A percentile compares a stretch with the other conserved stretches of the same genome.
phyloP scores from a whole-genome alignment of 1,140 invertebrate genomes.

The Drosophila tropicalis region DNA sequence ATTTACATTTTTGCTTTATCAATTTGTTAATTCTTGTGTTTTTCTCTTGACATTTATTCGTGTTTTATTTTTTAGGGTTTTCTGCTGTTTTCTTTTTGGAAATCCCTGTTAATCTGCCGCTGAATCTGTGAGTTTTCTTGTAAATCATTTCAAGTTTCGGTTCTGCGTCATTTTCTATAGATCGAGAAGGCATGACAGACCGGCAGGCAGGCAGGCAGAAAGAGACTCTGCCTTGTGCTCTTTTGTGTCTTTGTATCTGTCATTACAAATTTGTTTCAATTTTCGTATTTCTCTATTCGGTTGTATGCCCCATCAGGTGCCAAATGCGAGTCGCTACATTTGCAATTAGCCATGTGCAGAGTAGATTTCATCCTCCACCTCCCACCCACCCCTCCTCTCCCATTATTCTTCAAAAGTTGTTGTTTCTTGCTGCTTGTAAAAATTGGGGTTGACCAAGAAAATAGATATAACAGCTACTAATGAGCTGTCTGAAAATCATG shows the following conservation, averaged over 20 bases:
- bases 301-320: slow-evolving; percentile 78
- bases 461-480: slow-evolving; percentile 13
- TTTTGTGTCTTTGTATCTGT: slow-evolving; percentile 60
- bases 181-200: slow-evolving; percentile 15
- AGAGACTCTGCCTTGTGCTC: slow-evolving; percentile 43
- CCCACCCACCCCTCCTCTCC: background rate
- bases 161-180: slow-evolving; percentile 22
- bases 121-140: background rate
- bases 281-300: slow-evolving; percentile 49
- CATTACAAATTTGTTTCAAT: slow-evolving; percentile 72
- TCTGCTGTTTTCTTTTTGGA: too few relatives aligned
- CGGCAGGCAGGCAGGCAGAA: too few relatives aligned
- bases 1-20: too few relatives aligned
- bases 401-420: background rate
- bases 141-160: slow-evolving; percentile 8
- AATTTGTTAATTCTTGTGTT: too few relatives aligned
- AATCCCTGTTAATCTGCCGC: too few relatives aligned
- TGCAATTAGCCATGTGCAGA: slow-evolving; percentile 72
- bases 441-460: slow-evolving; percentile 12
- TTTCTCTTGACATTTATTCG: too few relatives aligned
- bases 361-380: background rate
- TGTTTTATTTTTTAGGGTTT: too few relatives aligned
- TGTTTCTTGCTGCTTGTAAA: background rate
- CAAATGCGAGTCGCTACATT: slow-evolving; percentile 76
- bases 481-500: slow-evolving; percentile 6